A percentile compares a stretch with the other conserved stretches of the same genome.
These are phyloP conservation scores for Litocranius walleri DNA, from an alignment of 2,113 vertebrate genomes.

Conservation along the genomic window DNA sequence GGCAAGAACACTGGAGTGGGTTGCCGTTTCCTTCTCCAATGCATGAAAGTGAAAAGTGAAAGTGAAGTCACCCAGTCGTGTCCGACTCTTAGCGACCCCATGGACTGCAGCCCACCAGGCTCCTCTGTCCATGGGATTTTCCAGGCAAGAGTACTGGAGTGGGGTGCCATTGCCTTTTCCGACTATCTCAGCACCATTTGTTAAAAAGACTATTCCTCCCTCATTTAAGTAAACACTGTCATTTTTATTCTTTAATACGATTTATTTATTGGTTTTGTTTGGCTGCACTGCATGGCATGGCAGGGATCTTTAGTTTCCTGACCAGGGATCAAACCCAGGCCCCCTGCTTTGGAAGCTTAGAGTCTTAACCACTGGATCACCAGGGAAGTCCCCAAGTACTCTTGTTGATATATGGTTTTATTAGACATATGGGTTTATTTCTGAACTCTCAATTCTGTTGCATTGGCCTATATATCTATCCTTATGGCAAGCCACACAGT, in stretches of 20 bases:
- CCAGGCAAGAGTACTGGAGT: too few relatives aligned
- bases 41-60: too few relatives aligned
- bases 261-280: neutral
- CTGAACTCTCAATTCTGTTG: neutral
- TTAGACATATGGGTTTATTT: neutral
- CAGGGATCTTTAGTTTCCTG: neutral
- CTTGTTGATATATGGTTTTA: neutral
- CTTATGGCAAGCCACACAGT: neutral
- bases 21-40: too few relatives aligned
- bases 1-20: too few relatives aligned
- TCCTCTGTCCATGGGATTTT: too few relatives aligned
- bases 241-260: neutral
- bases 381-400: neutral
- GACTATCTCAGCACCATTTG: neutral
- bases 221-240: neutral
- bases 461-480: neutral
- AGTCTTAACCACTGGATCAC: neutral
- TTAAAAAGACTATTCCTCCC: neutral
- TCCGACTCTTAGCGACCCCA: rapidly evolving
- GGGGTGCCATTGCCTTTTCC: too few relatives aligned
- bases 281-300: neutral
- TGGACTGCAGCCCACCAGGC: too few relatives aligned
- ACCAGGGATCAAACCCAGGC: neutral
- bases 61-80: too few relatives aligned
- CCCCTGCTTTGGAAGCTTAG: neutral